Evolutionary conservation across 2,113 vertebrate species (phyloP).

Genomic region (Mesoclemmys tuberculata): DNA sequence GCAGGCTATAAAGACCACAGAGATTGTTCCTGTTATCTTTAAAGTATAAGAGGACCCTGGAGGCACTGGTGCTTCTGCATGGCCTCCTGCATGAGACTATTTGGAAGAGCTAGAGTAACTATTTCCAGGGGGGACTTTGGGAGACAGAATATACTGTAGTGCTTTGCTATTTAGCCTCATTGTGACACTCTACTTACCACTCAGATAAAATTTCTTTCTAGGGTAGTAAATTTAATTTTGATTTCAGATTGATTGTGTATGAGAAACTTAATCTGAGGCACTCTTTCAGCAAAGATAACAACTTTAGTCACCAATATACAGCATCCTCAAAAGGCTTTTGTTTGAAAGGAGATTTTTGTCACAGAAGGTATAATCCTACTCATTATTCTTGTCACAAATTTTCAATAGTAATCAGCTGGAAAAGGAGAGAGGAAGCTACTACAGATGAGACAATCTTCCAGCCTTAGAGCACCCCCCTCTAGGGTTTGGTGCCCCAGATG

Average conservation of each 20-base stretch:
- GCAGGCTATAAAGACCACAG: neutral
- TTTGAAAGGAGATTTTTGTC: neutral
- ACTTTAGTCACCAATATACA: neutral
- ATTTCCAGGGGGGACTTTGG: neutral
- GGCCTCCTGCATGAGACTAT: accelerated
- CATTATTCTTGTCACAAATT: neutral
- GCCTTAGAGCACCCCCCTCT: neutral
- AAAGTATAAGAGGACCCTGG: neutral
- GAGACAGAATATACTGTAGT: neutral
- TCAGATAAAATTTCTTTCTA: neutral
- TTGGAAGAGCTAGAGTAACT: neutral
- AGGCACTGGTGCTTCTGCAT: neutral
- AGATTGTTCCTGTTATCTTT: neutral
- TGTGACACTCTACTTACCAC: neutral
- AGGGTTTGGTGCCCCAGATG: neutral
- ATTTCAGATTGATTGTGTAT: neutral
- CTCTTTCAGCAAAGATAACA: neutral
- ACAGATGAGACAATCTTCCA: neutral
- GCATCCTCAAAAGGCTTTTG: neutral
- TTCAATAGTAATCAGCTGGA: neutral
- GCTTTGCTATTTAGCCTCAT: neutral
- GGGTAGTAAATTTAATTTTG: neutral
- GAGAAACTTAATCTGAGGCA: neutral
- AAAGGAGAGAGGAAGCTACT: neutral
- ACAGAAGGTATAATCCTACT: neutral